Base-by-base conservation (phyloP, 2,888 invertebrate genomes). In the Ochlodes sylvanus region DNA sequence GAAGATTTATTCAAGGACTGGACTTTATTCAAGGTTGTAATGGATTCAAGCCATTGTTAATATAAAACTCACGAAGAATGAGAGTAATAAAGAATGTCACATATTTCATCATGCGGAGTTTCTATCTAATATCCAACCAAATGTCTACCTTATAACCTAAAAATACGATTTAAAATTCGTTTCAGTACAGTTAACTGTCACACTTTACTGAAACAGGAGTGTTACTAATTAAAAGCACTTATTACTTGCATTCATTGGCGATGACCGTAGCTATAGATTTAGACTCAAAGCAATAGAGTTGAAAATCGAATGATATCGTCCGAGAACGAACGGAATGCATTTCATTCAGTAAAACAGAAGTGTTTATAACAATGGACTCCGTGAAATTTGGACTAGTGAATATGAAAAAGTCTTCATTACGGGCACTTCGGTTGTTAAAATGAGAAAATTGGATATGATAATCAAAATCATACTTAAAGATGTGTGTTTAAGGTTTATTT, bases 371-470 rank as follows among this genome's bases (percentile, higher is more conserved):
- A 86, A 87, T 80, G 80, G 80, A 75, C 52, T 75, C 79, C 84
- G 83, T 88, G 84, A 87, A 88, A 88, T 88, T 79, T 75, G 77
- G 79, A 79, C 80, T 81, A 82, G 83, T 81, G 81, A 79, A 84
- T 84, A 80, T 80, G 81, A 83, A 86, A 86, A 84, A 78, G 76
- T n/a, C 71, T 78, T 85, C 83, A 87, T 87, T 86, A 87, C 75
- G 75, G 76, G 71, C 74, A 73, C 71, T 79, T 61, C 64, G 58
- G 50, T 41, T 63, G 68, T 70, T 66, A 47, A 63, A 66, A 66
- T 27, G 60, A 54, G 62, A 21, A 68, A 42, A 63, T 42, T 44
- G 38, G 9, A n/a, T 42, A 21, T 15, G 6, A 15, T 27, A 52
- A 38, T 12, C 14, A 34, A 70, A 34, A 58, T 63, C 66, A 47